phyloP scores from a whole-genome alignment of 2,797 vertebrate genomes.

The Acridotheres tristis region DNA sequence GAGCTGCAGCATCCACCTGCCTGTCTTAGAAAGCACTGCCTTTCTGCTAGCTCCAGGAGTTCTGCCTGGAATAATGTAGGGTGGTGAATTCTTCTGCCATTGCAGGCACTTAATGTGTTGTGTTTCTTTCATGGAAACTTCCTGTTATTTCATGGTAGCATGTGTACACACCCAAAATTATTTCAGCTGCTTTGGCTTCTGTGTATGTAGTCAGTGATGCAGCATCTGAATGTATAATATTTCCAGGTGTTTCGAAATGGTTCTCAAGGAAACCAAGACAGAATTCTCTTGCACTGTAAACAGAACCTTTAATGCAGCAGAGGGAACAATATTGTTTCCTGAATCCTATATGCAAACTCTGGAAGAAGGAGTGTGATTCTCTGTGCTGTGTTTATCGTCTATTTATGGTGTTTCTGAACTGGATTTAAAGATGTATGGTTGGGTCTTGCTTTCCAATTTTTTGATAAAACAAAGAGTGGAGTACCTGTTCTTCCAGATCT shows the following conservation, averaged over 20 bases:
- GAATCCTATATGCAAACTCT: not conserved
- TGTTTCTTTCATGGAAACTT: not conserved
- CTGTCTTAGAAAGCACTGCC: not conserved
- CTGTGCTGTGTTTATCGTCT: not conserved
- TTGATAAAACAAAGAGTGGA: not conserved
- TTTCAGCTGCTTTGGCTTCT: not conserved
- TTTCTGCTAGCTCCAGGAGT: not conserved
- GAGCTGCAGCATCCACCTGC: not conserved
- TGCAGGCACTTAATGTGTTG: not conserved
- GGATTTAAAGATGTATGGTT: not conserved
- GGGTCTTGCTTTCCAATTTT: not conserved
- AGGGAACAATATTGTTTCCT: not conserved
- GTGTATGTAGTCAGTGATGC: not conserved
- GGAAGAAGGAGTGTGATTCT: not conserved
- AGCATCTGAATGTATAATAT: not conserved
- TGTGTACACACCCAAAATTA: not conserved
- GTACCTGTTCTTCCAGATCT: not conserved
- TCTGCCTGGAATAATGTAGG: not conserved
- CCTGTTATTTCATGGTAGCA: not conserved
- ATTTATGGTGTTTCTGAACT: not conserved
- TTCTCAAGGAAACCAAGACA: not conserved
- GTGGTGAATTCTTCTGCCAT: not conserved
- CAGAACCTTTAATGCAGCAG: not conserved
- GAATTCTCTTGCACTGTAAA: not conserved
- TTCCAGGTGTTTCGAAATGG: not conserved